Base-by-base conservation (phyloP, 1,140 invertebrate species). In the Plectus sambesii region DNA sequence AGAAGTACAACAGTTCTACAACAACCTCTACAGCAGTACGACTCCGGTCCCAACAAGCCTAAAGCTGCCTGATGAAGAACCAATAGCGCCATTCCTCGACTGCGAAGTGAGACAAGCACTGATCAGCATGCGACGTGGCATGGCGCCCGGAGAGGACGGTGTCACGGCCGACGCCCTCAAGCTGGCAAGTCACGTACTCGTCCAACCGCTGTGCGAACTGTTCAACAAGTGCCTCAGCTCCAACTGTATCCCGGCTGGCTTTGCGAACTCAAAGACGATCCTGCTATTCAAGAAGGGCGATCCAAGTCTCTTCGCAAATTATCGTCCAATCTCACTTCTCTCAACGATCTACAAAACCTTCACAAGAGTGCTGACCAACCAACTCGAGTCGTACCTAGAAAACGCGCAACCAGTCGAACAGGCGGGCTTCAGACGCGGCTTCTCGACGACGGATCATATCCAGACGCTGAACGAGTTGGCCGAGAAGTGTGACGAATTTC, bases 401-500 rank as follows among this genome's bases (percentile, higher is more conserved):
- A 17, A 58, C 24, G 22, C 20, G 15, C 24, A 47, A 22, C 48
- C 55, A 2, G 12, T 24, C 0, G 49, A 58, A 15, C 55, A 56
- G 47, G 53, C 53, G 8, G 53, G 53, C 40, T 56, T 51, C 29
- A 12, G 53, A 25, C 8, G 41, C 19, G 15, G 1, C n/a, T 56
- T 15, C 35, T 58, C 55, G 5, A 58, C 55, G 8, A 53, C 17
- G 23, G 55, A 57, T 25, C 55, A 57, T 40, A 41, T 58, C 12
- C 30, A 40, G n/a, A 17, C 55, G 1, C 9, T 57, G 12, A 51
- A 39, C 15, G 9, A 9, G 3, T 37, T 51, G 3, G n/a, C 59
- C 5, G 53, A 66, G 36, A 59, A 68, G 40, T 60, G 47, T 37
- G 6, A 50, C 1, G 51, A 67, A 53, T 62, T 55, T 51, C 42